A percentile compares a stretch with the other conserved stretches of the same genome.
Evolutionary conservation across 1,140 invertebrate species (phyloP).

Genomic region (Maconellicoccus hirsutus): DNA sequence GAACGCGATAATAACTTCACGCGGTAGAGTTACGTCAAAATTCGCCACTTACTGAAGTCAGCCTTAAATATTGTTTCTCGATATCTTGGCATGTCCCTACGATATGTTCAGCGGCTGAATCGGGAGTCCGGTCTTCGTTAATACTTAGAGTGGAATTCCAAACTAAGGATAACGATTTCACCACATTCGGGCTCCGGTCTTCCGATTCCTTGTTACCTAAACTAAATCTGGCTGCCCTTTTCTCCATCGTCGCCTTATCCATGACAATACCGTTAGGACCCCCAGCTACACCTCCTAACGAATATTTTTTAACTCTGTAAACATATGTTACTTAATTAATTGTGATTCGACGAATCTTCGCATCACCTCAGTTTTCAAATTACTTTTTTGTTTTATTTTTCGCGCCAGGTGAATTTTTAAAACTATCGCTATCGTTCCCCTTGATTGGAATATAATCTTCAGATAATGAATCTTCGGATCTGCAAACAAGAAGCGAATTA

Average conservation of each 20-base stretch:
- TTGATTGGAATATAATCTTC: background rate
- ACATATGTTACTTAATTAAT: background rate
- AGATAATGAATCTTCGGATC: background rate
- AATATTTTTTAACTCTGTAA: conserved; percentile 1
- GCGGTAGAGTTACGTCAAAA: background rate
- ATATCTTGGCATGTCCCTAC: conserved; percentile 84
- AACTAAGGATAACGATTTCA: conserved; percentile 33
- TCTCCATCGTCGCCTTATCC: conserved; percentile 58
- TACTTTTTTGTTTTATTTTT: background rate
- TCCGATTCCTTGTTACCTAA: conserved; percentile 26
- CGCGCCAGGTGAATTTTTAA: background rate
- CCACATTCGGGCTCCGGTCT: conserved; percentile 3
- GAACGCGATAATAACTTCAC: background rate
- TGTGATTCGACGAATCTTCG: too few relatives aligned
- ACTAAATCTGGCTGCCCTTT: conserved; percentile 75
- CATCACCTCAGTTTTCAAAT: too few relatives aligned
- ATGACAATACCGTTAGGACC: conserved; percentile 15
- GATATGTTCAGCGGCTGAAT: conserved; percentile 73
- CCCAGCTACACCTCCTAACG: background rate
- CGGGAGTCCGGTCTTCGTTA: conserved; percentile 53
- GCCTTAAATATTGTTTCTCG: conserved; percentile 86
- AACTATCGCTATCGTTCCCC: background rate
- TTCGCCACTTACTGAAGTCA: conserved; percentile 62
- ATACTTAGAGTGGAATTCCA: conserved; percentile 41
- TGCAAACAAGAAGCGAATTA: background rate